Percentiles rank a stretch among this genome's conserved stretches.
Evolutionary conservation across 2,797 vertebrate species (phyloP).

Genomic region (Chanos chanos): DNA sequence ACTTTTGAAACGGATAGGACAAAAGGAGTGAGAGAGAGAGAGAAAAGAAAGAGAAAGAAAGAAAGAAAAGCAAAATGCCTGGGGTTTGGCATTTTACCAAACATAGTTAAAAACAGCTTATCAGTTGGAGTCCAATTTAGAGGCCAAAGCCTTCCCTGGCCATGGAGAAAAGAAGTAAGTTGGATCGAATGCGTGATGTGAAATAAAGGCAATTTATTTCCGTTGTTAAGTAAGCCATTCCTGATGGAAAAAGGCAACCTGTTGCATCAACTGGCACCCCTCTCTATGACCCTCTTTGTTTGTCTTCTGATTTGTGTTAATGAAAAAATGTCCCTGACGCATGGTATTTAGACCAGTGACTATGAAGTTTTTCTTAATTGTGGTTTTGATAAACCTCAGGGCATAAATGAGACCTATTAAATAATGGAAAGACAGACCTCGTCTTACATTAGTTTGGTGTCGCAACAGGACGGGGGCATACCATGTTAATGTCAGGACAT

Average conservation of each 20-base stretch:
- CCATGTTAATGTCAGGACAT: too few relatives aligned
- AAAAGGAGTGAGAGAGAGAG: constrained; percentile 30
- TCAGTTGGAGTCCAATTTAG: constrained; percentile 28
- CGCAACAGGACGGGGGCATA: too few relatives aligned
- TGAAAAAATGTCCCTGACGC: too few relatives aligned
- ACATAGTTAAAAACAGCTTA: constrained; percentile 76
- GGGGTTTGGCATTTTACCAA: constrained; percentile 59
- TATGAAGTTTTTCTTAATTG: too few relatives aligned
- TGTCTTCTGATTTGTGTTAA: too few relatives aligned
- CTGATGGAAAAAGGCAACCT: background rate
- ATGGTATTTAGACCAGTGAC: too few relatives aligned
- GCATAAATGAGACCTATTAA: too few relatives aligned
- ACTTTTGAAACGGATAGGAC: constrained; percentile 58
- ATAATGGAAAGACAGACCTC: too few relatives aligned
- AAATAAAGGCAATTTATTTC: background rate
- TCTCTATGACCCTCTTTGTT: too few relatives aligned
- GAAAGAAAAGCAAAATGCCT: constrained; percentile 38
- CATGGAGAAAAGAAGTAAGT: background rate
- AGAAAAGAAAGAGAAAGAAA: background rate
- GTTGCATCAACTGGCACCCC: too few relatives aligned
- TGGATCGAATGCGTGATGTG: background rate
- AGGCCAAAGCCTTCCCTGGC: background rate
- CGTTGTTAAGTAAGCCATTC: background rate
- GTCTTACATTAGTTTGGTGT: too few relatives aligned
- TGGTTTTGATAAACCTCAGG: too few relatives aligned